Base-by-base conservation (phyloP, 1,140 invertebrate species). In the Eciton burchellii region DNA sequence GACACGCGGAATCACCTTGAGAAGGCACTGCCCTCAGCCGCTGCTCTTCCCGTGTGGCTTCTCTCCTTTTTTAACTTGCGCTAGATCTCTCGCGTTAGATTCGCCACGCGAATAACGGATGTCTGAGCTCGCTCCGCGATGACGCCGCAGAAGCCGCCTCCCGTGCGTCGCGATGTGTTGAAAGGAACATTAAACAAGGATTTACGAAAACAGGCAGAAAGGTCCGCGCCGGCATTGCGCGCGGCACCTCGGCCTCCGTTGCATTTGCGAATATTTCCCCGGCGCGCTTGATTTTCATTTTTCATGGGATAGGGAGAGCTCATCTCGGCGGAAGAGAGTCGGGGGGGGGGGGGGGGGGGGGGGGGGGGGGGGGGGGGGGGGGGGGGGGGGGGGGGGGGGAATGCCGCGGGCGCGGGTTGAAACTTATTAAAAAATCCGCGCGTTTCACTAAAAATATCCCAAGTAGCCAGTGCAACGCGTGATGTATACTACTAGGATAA, bases 191-290 rank as follows among this genome's bases (percentile, higher is more conserved):
- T 79, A 79, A 79, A 68, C 74, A 63, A 70, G 63, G 49, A 79
- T 79, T 70, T 79, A 79, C 63, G 63, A 79, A 79, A 79, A 79
- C 74, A 79, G 26, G 49, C 52, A 70, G 74, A 79, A 70, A 79
- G 63, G 63, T 70, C 63, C 21, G 21, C 5, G 73, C 47, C 45
- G 74, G 35, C 41, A 79, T 79, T 63, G 52, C 35, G 74, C 21
- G 21, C 49, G 29, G 16, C 70, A 43, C n/a, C 41, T 19, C n/a
- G n/a, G 47, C 35, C n/a, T 71, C 52, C 57, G 52, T 73, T n/a
- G 68, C 49, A 79, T 70, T 68, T 14, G 35, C 54, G 47, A 65
- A 65, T 76, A 82, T 77, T 76, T 82, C 19, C 24, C 24, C 21
- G 59, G 47, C 54, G 49, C 41, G 45, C 62, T 56, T 77, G 72